These are phyloP conservation scores for Tragelaphus buxtoni DNA, from an alignment of 2,113 vertebrate genomes.

Conservation along the genomic window DNA sequence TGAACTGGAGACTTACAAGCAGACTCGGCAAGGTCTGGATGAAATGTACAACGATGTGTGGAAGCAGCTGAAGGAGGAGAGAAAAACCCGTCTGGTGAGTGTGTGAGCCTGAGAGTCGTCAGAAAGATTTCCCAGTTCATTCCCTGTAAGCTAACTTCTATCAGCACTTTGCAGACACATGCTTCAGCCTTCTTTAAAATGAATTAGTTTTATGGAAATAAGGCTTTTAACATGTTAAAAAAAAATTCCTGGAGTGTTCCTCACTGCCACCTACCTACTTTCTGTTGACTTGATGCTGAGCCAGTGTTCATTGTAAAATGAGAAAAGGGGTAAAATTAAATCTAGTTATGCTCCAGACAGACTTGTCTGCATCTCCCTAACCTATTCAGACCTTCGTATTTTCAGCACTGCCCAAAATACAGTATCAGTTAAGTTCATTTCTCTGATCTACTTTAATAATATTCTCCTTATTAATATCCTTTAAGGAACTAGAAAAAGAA, in stretches of 20 bases:
- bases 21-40: constrained; percentile 95
- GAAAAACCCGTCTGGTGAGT: constrained; percentile 89
- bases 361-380: background rate
- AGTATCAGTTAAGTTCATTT: background rate
- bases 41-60: constrained; percentile 98
- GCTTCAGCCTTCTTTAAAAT: background rate
- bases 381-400: background rate
- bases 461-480: constrained; percentile 31
- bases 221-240: background rate
- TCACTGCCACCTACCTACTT: background rate
- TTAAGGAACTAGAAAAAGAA: constrained; percentile 94
- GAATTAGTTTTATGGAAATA: background rate
- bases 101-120: background rate
- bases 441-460: background rate
- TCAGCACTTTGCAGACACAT: background rate
- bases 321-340: background rate
- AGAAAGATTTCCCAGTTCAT: background rate
- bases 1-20: constrained; percentile 97
- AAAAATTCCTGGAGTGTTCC: background rate
- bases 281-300: background rate
- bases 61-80: constrained; percentile 96
- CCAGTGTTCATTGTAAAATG: background rate
- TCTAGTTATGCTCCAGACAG: background rate
- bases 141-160: background rate
- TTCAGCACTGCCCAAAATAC: background rate